A percentile compares a stretch with the other conserved stretches of the same genome.
phyloP scores from a whole-genome alignment of 2,888 invertebrate species.

The Nephrocerus scutellatus region DNA sequence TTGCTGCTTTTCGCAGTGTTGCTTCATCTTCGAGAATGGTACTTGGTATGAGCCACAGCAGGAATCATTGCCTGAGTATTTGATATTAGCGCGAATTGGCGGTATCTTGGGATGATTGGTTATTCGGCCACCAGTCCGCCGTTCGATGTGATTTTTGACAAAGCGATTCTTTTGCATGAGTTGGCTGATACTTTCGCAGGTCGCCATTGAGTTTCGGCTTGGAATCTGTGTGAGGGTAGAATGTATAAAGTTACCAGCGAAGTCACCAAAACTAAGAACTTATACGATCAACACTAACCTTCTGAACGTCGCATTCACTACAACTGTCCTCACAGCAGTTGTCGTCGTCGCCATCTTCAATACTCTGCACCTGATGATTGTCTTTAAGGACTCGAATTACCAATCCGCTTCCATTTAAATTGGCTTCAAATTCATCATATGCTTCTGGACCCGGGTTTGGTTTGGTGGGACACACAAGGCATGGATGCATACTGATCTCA shows the following conservation, averaged over 20 bases:
- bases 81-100: conserved; percentile 42
- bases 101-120: conserved; percentile 38
- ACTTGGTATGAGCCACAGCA: conserved; percentile 36
- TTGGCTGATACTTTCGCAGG: conserved; percentile 20
- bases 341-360: conserved; percentile 31
- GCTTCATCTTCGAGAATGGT: conserved; percentile 36
- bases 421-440: conserved; percentile 45
- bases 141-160: conserved; percentile 31
- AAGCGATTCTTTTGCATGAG: conserved; percentile 21
- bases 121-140: conserved; percentile 30
- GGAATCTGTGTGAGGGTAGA: too few relatives aligned
- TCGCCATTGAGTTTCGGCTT: conserved; percentile 8
- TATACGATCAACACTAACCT: conserved; percentile 14
- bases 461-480: conserved; percentile 28
- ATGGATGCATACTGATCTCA: conserved; percentile 25
- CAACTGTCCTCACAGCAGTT: neutral
- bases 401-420: conserved; percentile 42
- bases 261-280: conserved; percentile 19
- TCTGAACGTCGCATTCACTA: conserved; percentile 6
- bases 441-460: conserved; percentile 39
- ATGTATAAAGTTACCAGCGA: too few relatives aligned
- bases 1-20: conserved; percentile 27
- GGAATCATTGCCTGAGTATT: conserved; percentile 41
- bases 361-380: conserved; percentile 37
- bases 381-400: conserved; percentile 43